Conservation (phyloP, 2,888 invertebrate genomes). For the Macrosiphum euphorbiae region DNA sequence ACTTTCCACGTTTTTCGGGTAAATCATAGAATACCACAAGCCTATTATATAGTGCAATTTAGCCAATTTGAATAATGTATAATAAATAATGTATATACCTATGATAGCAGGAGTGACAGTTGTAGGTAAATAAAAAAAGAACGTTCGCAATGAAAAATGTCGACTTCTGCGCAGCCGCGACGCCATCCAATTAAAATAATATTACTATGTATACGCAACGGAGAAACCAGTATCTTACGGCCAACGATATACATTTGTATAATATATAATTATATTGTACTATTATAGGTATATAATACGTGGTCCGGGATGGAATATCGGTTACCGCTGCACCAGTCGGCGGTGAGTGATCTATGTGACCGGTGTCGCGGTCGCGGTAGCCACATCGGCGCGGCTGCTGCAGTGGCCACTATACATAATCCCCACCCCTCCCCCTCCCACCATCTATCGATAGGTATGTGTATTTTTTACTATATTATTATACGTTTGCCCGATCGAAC, state of each 20-base stretch:
- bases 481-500: not conserved
- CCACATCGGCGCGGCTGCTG: slow-evolving; percentile 4
- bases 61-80: too few species aligned
- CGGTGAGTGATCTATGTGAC: slow-evolving; percentile 13
- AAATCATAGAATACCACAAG: too few species aligned
- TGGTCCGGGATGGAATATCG: not conserved
- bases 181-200: not conserved
- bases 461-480: too few species aligned
- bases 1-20: too few species aligned
- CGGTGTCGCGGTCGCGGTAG: not conserved
- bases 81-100: too few species aligned
- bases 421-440: not conserved
- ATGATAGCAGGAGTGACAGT: too few species aligned
- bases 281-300: too few species aligned
- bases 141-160: too few species aligned
- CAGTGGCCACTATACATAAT: not conserved
- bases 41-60: too few species aligned
- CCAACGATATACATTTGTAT: not conserved
- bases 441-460: too few species aligned
- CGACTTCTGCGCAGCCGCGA: not conserved
- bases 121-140: too few species aligned
- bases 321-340: not conserved
- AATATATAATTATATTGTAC: not conserved
- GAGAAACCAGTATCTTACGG: not conserved
- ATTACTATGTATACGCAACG: not conserved